A percentile compares a stretch with the other conserved stretches of the same genome.
phyloP scores from a whole-genome alignment of 2,113 vertebrate species.

The Oryzias woworae region DNA sequence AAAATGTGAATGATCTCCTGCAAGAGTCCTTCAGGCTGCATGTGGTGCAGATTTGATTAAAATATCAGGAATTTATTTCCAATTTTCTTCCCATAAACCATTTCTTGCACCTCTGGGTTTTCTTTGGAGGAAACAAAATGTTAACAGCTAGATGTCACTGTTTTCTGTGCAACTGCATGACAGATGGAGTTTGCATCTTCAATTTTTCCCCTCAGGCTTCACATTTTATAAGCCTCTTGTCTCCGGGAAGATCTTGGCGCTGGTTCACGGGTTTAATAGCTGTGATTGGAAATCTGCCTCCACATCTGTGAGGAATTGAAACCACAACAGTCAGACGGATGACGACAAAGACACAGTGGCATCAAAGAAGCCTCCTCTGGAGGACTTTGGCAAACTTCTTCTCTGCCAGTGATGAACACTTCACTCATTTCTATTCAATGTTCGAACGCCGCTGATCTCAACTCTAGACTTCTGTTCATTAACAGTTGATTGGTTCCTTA shows the following conservation, averaged over 20 bases:
- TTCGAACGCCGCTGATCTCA: background rate
- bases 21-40: slow-evolving; percentile 26
- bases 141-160: slow-evolving; percentile 28
- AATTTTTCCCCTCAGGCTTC: slow-evolving; percentile 35
- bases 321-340: slow-evolving; percentile 71
- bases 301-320: slow-evolving; percentile 75
- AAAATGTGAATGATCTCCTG: slow-evolving; percentile 39
- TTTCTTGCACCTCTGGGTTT: slow-evolving; percentile 35
- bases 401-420: slow-evolving; percentile 8
- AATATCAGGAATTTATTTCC: slow-evolving; percentile 32
- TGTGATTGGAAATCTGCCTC: slow-evolving; percentile 71
- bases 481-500: no score
- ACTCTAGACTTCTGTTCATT: no score
- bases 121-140: slow-evolving; percentile 28
- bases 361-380: slow-evolving; percentile 31
- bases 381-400: slow-evolving; percentile 20
- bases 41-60: slow-evolving; percentile 31
- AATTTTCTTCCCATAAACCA: slow-evolving; percentile 26
- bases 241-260: slow-evolving; percentile 68
- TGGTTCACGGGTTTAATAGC: slow-evolving; percentile 68
- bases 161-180: slow-evolving; percentile 12
- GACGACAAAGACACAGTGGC: slow-evolving; percentile 67
- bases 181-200: slow-evolving; percentile 26
- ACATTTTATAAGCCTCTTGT: slow-evolving; percentile 48
- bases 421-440: slow-evolving; percentile 1